Evolutionary conservation across 2,113 vertebrate genomes (phyloP).

Genomic region (Lophius piscatorius): DNA sequence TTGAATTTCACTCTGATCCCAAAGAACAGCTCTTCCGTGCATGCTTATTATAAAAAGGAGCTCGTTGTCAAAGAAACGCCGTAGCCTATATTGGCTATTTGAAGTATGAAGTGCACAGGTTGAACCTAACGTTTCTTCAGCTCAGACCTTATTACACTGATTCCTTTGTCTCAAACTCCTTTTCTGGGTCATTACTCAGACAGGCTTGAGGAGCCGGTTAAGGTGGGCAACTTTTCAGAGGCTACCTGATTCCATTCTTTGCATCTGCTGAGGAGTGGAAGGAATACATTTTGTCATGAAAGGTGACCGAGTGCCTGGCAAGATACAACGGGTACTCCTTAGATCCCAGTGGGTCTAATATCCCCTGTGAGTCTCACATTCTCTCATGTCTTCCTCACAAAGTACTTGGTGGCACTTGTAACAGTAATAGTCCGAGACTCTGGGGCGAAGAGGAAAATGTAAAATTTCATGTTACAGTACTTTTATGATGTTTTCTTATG

Average conservation of each 20-base stretch:
- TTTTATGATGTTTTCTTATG: too few relatives aligned
- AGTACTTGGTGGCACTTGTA: too few relatives aligned
- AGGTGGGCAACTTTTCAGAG: constrained; percentile 10
- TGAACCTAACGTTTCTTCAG: not conserved
- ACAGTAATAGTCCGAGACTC: too few relatives aligned
- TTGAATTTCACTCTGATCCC: not conserved
- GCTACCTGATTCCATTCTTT: constrained; percentile 11
- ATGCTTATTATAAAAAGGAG: not conserved
- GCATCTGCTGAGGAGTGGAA: not conserved
- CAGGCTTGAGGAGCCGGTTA: not conserved
- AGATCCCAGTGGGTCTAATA: constrained; percentile 13
- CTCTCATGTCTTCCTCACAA: too few relatives aligned
- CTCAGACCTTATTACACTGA: constrained; percentile 13
- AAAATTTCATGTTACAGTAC: too few relatives aligned
- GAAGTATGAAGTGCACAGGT: not conserved
- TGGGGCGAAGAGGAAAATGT: too few relatives aligned
- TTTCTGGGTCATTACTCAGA: constrained; percentile 19
- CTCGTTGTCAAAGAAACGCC: not conserved
- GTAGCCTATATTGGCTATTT: not conserved
- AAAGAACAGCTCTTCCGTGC: not conserved
- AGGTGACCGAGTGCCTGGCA: constrained; percentile 9
- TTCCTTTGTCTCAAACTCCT: constrained; percentile 11
- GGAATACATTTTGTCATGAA: constrained; percentile 20
- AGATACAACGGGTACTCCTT: constrained; percentile 5
- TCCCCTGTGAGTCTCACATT: not conserved